Base-by-base conservation (phyloP, 1,140 invertebrate genomes). In the Lucilia cuprina region DNA sequence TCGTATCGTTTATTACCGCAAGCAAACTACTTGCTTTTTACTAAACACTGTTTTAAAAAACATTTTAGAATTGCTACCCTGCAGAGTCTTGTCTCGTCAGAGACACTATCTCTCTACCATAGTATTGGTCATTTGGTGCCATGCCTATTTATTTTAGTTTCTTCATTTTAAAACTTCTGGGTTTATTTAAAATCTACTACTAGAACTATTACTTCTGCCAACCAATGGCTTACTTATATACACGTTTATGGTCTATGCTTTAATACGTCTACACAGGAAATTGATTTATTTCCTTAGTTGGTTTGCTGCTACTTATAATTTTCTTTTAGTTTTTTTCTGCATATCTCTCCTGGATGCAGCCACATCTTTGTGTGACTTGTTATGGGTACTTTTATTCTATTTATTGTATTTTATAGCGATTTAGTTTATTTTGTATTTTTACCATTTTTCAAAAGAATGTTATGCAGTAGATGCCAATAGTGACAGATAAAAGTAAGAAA, bases 241-340 rank as follows among this genome's bases (percentile, higher is more conserved):
- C 9, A 60, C 55, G n/a, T 60, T 60, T 14, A 60, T 60, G 55
- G 55, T 60, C 7, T 80, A 49, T 2, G 49, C 77, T 80, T 49
- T 80, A 49, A 80, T 17, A 49, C 41, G 77, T 80, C 77, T 80
- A 80, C 3, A 21, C 2, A 9, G 77, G 77, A 80, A 80, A 80
- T 80, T 80, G 77, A 80, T 80, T 80, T 80, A 80, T 49, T 80
- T 80, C 21, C 77, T 50, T 21, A 49, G n/a, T 25, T 47, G 77
- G 17, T 50, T 35, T 50, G 41, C 49, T 77, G 19, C 10, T 74
- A n/a, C n/a, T n/a, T n/a, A n/a, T n/a, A n/a, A n/a, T 74, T 13
- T 5, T 12, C 70, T 13, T 25, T 25, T 74, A 74, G 9, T 41
- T 17, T n/a, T 77, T 14, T 4, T 49, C 41, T 77, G 50, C 13